A percentile compares a stretch with the other conserved stretches of the same genome.
Conservation (phyloP, 2,113 vertebrate species). For the Mormyrus iriodes region DNA sequence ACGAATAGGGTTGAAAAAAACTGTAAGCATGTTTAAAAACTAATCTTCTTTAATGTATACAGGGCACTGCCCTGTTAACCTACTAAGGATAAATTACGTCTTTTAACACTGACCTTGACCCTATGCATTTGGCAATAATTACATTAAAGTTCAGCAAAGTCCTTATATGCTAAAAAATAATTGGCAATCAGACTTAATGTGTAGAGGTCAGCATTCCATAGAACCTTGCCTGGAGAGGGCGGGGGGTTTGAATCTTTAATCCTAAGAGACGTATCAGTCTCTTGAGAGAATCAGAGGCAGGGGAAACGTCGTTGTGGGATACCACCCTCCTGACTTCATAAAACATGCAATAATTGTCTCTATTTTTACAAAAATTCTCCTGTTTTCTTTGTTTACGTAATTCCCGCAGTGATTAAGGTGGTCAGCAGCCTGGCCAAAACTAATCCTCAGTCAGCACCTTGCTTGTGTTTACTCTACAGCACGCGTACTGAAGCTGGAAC, state of each 20-base stretch:
- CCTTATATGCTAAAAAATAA: constrained; percentile 41
- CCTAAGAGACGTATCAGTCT: background rate
- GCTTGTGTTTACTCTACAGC: constrained; percentile 57
- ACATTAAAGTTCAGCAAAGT: constrained; percentile 48
- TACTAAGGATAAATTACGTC: constrained; percentile 52
- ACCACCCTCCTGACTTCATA: background rate
- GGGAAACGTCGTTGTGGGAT: background rate
- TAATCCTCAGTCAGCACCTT: constrained; percentile 55
- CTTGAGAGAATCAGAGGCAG: background rate
- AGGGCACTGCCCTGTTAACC: constrained; percentile 46
- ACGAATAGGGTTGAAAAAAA: constrained; percentile 56
- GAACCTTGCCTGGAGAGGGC: constrained; percentile 44
- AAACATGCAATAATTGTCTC: constrained; percentile 25
- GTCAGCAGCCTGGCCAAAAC: constrained; percentile 41
- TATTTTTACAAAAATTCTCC: constrained; percentile 45
- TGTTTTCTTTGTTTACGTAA: constrained; percentile 32
- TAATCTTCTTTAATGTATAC: constrained; percentile 53
- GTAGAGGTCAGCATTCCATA: constrained; percentile 36
- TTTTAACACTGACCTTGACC: constrained; percentile 42
- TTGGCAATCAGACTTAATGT: constrained; percentile 44
- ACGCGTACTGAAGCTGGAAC: constrained; percentile 46
- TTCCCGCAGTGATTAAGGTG: constrained; percentile 27
- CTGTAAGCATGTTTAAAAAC: constrained; percentile 43
- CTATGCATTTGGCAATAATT: constrained; percentile 29
- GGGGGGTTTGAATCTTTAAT: background rate